Base-by-base conservation (phyloP, 2,888 invertebrate species). In the Andrena trimmerana region DNA sequence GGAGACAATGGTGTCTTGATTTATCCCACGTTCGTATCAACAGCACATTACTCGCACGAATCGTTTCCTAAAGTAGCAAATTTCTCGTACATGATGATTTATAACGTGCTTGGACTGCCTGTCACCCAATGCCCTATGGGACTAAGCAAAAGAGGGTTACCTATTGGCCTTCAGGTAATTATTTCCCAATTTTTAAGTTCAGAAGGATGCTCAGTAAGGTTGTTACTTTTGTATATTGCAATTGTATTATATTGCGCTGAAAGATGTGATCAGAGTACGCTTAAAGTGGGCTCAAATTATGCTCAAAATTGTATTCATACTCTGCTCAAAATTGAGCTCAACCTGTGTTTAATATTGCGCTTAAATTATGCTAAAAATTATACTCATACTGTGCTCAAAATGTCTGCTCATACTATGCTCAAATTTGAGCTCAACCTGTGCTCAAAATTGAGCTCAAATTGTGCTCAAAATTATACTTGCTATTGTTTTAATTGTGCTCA, bases 61-160 rank as follows among this genome's bases (percentile, higher is more conserved):
- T 95, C 96, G 27, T 95, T 96, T 85, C 95, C 96, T 86, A 96
- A 96, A 91, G 95, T 97, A 65, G 95, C 97, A 69, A 97, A 98
- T 94, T 96, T 96, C 90, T 96, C 96, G 29, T 98, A 98, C 92
- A 95, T 97, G 90, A 97, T 96, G 7, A 96, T 98, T 83, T 98
- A 98, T 93, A 98, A 98, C 92, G 96, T 97, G 0, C 94, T 98
- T 16, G 98, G 97, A 2, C 94, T 98, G 73, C 98, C 98, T 0
- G 97, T 97, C 0, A 98, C 98, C 0, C 97, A 97, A 83, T 97
- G 97, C 88, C 98, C 98, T 5, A 95, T 98, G 73, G 97, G 97
- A 0, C 93, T 97, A n/a, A 96, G 96, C 70, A 94, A 95, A 0
- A 95, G 96, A 57, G 97, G 97, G 0, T 93, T 98, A 57, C 98